A percentile compares a stretch with the other conserved stretches of the same genome.
Conservation (phyloP, 1,140 invertebrate genomes). For the Acarapis woodi region DNA sequence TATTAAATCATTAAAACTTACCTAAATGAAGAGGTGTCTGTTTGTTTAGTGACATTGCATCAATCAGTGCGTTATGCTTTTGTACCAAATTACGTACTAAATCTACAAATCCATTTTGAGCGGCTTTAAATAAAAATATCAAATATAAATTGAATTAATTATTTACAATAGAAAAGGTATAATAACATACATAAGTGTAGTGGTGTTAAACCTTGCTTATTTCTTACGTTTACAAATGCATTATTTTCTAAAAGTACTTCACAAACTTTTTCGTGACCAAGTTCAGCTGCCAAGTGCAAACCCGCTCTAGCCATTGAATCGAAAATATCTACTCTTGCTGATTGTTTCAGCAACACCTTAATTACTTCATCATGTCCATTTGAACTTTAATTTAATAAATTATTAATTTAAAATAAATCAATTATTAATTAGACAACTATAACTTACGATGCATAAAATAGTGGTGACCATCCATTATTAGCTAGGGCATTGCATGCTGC, state of each 20-base stretch:
- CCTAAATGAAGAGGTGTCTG: constrained; percentile 26
- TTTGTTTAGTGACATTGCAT: constrained; percentile 54
- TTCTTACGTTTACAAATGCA: constrained; percentile 70
- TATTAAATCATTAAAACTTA: too few species aligned
- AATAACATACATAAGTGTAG: too few species aligned
- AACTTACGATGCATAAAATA: too few species aligned
- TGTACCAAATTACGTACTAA: constrained; percentile 61
- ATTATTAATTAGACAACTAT: too few species aligned
- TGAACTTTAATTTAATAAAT: too few species aligned
- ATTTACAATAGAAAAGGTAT: too few species aligned
- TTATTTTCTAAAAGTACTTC: constrained; percentile 86
- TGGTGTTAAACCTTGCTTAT: constrained; percentile 43
- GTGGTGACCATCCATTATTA: too few species aligned
- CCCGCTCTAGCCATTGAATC: constrained; percentile 32
- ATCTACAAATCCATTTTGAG: constrained; percentile 73
- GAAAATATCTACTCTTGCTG: constrained; percentile 26
- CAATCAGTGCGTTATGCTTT: constrained; percentile 74
- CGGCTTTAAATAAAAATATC: too few species aligned
- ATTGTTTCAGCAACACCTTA: constrained; percentile 26
- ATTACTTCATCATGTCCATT: constrained; percentile 26
- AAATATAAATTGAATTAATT: too few species aligned
- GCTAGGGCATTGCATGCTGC: constrained; percentile 49
- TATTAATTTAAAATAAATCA: too few species aligned
- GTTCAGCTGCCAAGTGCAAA: constrained; percentile 75
- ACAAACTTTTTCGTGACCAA: constrained; percentile 61